Percentiles rank a stretch among this genome's conserved stretches.
Evolutionary conservation across 2,113 vertebrate species (phyloP).

Genomic region (Pluvianellus socialis): DNA sequence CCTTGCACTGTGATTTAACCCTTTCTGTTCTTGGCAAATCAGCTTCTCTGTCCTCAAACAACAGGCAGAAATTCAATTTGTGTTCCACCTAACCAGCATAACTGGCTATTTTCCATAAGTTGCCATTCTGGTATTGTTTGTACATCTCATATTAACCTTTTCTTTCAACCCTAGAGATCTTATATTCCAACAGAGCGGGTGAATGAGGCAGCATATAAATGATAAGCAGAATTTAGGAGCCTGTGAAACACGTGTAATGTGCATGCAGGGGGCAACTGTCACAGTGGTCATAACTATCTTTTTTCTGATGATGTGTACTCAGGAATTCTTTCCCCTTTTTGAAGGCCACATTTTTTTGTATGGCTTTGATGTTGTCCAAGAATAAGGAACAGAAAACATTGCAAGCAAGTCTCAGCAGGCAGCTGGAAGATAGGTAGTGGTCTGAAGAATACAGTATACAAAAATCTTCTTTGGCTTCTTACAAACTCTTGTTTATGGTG

Average conservation of each 20-base stretch:
- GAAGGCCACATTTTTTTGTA: background rate
- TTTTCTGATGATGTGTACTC: background rate
- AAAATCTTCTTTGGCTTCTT: background rate
- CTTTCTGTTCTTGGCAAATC: background rate
- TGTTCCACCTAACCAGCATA: background rate
- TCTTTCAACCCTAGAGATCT: background rate
- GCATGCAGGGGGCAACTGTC: background rate
- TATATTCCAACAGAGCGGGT: background rate
- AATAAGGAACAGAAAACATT: background rate
- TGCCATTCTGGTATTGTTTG: background rate
- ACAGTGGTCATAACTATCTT: background rate
- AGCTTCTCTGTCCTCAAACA: background rate
- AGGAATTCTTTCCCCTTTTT: background rate
- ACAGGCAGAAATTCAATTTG: background rate
- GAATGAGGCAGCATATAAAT: background rate
- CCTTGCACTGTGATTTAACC: background rate
- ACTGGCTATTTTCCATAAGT: background rate
- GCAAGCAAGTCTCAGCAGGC: background rate
- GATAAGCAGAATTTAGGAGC: background rate
- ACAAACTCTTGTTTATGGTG: background rate
- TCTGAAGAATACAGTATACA: background rate
- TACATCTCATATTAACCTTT: conserved; percentile 18
- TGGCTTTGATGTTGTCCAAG: background rate
- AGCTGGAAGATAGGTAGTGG: background rate
- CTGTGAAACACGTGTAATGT: background rate